Conservation (phyloP, 2,888 invertebrate genomes). For the Drosophila recens region DNA sequence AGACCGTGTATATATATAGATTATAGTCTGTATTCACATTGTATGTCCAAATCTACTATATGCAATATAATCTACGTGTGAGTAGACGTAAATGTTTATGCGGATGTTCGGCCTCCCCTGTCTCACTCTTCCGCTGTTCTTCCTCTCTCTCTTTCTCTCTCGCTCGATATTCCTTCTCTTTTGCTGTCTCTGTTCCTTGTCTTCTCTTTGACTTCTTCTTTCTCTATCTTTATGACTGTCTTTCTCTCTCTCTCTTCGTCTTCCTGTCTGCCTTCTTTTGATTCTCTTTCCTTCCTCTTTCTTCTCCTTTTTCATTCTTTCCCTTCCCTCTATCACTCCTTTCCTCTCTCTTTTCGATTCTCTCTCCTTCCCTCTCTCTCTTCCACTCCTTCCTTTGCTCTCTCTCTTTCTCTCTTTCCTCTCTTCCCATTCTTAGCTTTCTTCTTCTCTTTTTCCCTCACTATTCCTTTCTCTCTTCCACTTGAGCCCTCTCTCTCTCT, state of each 20-base stretch:
- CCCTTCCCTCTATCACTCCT: neutral
- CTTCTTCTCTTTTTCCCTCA: no score
- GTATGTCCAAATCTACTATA: neutral
- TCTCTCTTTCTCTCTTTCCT: no score
- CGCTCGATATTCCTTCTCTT: no score
- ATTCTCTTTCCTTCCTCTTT: neutral
- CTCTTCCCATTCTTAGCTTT: no score
- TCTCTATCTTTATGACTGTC: neutral
- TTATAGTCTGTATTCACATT: neutral
- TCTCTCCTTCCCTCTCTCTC: no score
- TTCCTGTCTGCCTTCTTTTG: neutral
- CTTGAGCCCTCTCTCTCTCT: no score
- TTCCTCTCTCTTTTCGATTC: no score
- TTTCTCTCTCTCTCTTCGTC: neutral
- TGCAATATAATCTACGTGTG: neutral
- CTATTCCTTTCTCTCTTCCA: no score
- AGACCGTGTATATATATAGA: neutral
- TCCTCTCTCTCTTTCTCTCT: neutral
- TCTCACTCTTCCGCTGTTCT: neutral
- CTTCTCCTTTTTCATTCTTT: neutral
- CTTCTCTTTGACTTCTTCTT: no score
- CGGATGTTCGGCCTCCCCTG: slow-evolving; percentile 26
- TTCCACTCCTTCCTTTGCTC: no score
- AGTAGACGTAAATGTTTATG: slow-evolving; percentile 23
- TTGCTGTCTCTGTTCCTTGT: no score